Percentiles rank a stretch among this genome's conserved stretches.
phyloP scores from a whole-genome alignment of 2,888 invertebrate species.

The Drosophila stalkeri region DNA sequence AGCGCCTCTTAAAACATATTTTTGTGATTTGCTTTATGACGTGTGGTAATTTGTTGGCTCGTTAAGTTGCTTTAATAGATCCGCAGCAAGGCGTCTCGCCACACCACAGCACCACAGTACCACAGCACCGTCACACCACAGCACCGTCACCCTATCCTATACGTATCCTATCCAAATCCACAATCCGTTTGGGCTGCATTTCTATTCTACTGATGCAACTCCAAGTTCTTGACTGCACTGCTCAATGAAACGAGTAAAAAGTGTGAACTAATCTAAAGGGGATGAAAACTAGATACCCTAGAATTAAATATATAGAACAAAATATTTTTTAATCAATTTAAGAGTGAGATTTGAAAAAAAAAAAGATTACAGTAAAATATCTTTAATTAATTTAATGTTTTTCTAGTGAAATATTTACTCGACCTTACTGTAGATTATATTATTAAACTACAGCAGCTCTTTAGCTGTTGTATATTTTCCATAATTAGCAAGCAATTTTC shows the following conservation, averaged over 20 bases:
- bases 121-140: background rate
- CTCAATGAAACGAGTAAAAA: constrained; percentile 52
- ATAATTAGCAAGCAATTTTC: background rate
- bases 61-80: constrained; percentile 77
- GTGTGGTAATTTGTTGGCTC: constrained; percentile 85
- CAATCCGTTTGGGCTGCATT: constrained; percentile 40
- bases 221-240: constrained; percentile 25
- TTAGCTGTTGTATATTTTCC: too few species aligned
- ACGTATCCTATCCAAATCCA: background rate
- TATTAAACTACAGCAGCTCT: too few species aligned
- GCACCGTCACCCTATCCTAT: background rate
- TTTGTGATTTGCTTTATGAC: constrained; percentile 80
- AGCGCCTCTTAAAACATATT: constrained; percentile 39
- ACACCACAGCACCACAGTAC: background rate
- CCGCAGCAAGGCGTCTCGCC: background rate
- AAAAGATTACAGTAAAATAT: too few species aligned
- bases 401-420: too few species aligned
- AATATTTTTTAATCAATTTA: too few species aligned
- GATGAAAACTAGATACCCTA: constrained; percentile 4
- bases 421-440: too few species aligned
- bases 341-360: too few species aligned
- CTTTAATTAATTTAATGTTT: too few species aligned
- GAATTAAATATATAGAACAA: background rate
- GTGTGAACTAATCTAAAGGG: too few species aligned
- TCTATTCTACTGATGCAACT: constrained; percentile 24